Conservation (phyloP, 2,797 vertebrate genomes). For the Syndactyla subalaris region DNA sequence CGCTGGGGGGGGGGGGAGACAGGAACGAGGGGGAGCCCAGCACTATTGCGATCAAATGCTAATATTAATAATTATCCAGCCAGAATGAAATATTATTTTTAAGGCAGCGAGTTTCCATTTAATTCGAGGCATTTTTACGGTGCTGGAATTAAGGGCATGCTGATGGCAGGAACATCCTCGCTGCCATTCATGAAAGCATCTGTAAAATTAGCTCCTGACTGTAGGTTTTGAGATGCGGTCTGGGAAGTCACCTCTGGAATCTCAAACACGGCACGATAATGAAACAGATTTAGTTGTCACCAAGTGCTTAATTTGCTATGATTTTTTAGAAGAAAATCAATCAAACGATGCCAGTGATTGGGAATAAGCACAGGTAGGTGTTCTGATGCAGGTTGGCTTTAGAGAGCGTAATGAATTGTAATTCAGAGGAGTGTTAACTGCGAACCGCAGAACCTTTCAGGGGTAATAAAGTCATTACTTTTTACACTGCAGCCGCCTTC, state of each 20-base stretch:
- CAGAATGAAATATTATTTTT: slow-evolving; percentile 56
- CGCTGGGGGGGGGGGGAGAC: background rate
- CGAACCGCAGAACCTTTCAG: slow-evolving; percentile 76
- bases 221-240: slow-evolving; percentile 72
- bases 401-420: slow-evolving; percentile 75
- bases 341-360: slow-evolving; percentile 69
- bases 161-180: slow-evolving; percentile 61
- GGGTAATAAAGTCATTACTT: slow-evolving; percentile 79
- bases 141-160: slow-evolving; percentile 71
- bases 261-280: slow-evolving; percentile 65
- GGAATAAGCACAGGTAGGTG: slow-evolving; percentile 72
- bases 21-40: background rate
- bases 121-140: slow-evolving; percentile 69
- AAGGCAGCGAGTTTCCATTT: slow-evolving; percentile 66
- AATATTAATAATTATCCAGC: slow-evolving; percentile 46
- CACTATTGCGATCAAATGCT: slow-evolving; percentile 37
- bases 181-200: slow-evolving; percentile 68
- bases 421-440: slow-evolving; percentile 75
- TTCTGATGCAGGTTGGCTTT: slow-evolving; percentile 62
- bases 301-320: slow-evolving; percentile 77
- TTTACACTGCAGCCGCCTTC: slow-evolving; percentile 72
- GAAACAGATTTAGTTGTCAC: slow-evolving; percentile 74
- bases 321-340: slow-evolving; percentile 72
- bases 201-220: slow-evolving; percentile 70
- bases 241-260: slow-evolving; percentile 75